Evolutionary conservation across 2,888 invertebrate genomes (phyloP), one percentile per base, ranked within the genome.

Genomic region (Stenodera caucasica): DNA sequence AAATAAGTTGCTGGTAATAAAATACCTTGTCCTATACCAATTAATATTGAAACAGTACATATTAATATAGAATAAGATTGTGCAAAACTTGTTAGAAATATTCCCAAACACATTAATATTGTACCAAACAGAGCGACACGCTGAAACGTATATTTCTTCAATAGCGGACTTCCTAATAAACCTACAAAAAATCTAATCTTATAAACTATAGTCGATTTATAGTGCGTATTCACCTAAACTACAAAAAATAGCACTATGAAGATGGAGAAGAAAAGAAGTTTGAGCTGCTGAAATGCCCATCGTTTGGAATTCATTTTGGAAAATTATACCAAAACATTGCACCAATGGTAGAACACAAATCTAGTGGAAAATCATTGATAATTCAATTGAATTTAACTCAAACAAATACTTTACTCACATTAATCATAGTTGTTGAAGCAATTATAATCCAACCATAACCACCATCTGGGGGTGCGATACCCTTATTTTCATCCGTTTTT

Each of bases 381-480:
- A 15, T 29, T 53, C 14, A 11, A 55, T 32, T 23, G 5, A 8
- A 18, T n/a, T 11, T 23, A 12, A 29, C 32, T 14, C n/a, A 23
- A 26, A 1, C 11, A 23, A 45, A 6, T 45, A 14, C 7, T 53
- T 26, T 51, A 51, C 80, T 81, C 74, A 82, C 82, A 70, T 81
- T 81, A 59, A 79, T 78, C 56, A 82, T 67, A 30, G 81, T 77
- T 49, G 78, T 79, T 12, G 80, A 81, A 11, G 76, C 64, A 30
- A 83, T 78, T 37, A 83, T 75, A 35, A 82, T 70, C 83, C 83
- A 84, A 23, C 83, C 84, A 76, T 83, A 84, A 29, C 83, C 84
- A 29, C 81, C 82, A 66, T 84, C 83, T 1, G 81, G 81, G 9
- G 63, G 57, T 14, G 53, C 23, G 18, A 40, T 11, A 21, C 9